phyloP scores from a whole-genome alignment of 35 echinoderm and acorn worm genomes.

The Lytechinus variegatus region DNA sequence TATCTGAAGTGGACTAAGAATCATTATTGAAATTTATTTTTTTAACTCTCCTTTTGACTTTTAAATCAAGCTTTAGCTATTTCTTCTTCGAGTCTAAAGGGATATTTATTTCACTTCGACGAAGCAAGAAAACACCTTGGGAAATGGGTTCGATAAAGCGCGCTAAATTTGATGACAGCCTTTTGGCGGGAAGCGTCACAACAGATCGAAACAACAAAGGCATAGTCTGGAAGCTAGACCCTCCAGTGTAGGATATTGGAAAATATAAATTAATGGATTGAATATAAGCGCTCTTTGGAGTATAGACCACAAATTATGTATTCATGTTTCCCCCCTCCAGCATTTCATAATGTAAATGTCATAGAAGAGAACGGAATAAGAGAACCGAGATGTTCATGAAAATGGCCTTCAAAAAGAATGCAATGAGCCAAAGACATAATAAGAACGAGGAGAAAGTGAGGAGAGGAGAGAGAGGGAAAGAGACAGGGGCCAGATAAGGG shows the following conservation, averaged over 20 bases:
- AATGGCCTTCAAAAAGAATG: too few relatives aligned
- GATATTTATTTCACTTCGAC: slow-evolving; percentile 13
- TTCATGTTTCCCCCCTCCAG: background rate
- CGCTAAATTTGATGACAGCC: slow-evolving; percentile 17
- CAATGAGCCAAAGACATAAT: too few relatives aligned
- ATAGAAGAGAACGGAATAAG: too few relatives aligned
- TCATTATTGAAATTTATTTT: too few relatives aligned
- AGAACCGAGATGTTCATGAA: too few relatives aligned
- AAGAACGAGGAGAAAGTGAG: too few relatives aligned
- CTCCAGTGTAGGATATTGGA: background rate
- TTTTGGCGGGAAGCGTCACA: slow-evolving; percentile 16
- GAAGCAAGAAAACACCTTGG: slow-evolving; percentile 1
- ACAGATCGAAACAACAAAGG: slow-evolving; percentile 18
- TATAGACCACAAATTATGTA: background rate
- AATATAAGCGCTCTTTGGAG: background rate
- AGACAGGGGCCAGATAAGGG: too few relatives aligned
- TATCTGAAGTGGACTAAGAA: too few relatives aligned
- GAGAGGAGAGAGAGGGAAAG: too few relatives aligned
- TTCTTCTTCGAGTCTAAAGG: background rate
- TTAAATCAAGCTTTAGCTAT: background rate
- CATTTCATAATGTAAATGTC: too few relatives aligned
- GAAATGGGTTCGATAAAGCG: slow-evolving; percentile 17
- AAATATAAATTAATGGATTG: background rate
- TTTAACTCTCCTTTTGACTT: too few relatives aligned
- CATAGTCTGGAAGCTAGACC: background rate